Evolutionary conservation across 2,113 vertebrate species (phyloP), one percentile per base, ranked within the genome.

Genomic region (Urocitellus parryii): DNA sequence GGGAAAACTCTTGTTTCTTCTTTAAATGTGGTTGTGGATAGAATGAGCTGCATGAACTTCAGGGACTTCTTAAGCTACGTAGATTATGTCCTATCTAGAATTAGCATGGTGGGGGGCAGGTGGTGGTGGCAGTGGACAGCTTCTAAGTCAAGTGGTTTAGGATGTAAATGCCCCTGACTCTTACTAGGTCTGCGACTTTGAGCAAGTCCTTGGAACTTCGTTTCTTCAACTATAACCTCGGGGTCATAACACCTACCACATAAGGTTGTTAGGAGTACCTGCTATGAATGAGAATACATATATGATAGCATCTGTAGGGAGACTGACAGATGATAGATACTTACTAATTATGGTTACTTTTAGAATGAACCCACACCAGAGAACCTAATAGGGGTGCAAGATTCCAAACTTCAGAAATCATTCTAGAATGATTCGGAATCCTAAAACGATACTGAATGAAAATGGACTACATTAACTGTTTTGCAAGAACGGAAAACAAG

Each of bases 361-460:
- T 80, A 87, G 29, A 91, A 95, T 88, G 22, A 78, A 65, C 56
- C 37, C 45, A 83, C 14, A 82, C 48, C 53, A 93, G 34, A 2
- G 22, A 92, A 53, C 14, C 37, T n/a, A 3, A 65, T 74, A 80
- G 9, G 24, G 27, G 29, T 92, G 17, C 39, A 90, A 87, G 76
- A 74, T 70, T 85, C 56, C 37, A 87, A 87, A 95, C 24, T 25
- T 90, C 65, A 92, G 65, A 96, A n/a, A 61, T 83, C 74, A 72
- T 90, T 89, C n/a, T 80, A 77, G 67, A 34, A 32, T 34, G 65
- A 68, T 68, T 16, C 0, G 4, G 13, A 14, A 68, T 68, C 65
- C 65, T 68, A 68, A 34, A 70, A n/a, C n/a, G 17, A 70, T n/a
- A 18, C 16, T 18, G 16, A 70, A 70, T n/a, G 16, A 16, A 63